These are phyloP conservation scores for Orthonevra nobilis DNA, from an alignment of 2,888 invertebrate genomes.

Conservation along the genomic window DNA sequence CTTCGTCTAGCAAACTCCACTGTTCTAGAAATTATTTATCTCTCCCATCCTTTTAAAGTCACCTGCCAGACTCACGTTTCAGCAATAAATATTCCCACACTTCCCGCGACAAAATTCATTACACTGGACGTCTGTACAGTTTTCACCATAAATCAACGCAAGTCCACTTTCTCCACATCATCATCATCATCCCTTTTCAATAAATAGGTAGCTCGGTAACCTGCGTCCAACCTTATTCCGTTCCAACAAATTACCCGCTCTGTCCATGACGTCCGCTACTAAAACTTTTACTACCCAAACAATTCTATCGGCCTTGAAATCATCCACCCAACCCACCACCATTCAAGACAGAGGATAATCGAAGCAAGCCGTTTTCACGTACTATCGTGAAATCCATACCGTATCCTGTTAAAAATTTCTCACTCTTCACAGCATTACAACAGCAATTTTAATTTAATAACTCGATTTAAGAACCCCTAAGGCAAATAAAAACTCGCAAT, in stretches of 20 bases:
- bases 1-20: not conserved
- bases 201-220: not conserved
- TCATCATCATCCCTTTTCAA: not conserved
- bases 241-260: not conserved
- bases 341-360: not conserved
- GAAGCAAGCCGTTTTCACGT: slow-evolving; percentile 14
- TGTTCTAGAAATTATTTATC: not conserved
- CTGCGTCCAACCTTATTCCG: not conserved
- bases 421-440: too few relatives aligned
- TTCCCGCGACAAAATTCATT: not conserved
- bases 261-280: too few relatives aligned
- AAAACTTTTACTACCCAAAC: not conserved
- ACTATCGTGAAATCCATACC: slow-evolving; percentile 24
- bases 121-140: not conserved
- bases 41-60: not conserved
- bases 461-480: slow-evolving; percentile 35
- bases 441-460: slow-evolving; percentile 59
- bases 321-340: not conserved
- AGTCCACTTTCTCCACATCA: not conserved
- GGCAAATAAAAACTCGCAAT: slow-evolving; percentile 11
- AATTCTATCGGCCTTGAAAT: slow-evolving; percentile 4
- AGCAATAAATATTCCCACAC: not conserved
- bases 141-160: not conserved
- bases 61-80: too few relatives aligned
- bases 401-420: too few relatives aligned